Evolutionary conservation across 2,113 vertebrate genomes (phyloP).

Genomic region (Urocolius indicus): DNA sequence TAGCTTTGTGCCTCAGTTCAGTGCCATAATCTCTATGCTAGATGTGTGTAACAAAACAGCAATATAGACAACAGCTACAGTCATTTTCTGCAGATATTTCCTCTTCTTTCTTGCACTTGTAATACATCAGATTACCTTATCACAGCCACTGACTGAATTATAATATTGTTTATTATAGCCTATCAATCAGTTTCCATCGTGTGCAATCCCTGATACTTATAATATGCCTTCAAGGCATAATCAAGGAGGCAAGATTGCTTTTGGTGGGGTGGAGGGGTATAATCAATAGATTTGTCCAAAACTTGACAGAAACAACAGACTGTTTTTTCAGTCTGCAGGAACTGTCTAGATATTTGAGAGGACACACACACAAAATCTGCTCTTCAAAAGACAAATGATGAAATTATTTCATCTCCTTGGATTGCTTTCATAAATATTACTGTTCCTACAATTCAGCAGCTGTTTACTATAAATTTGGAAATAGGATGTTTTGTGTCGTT

Average conservation of each 20-base stretch:
- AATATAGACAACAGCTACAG: not conserved
- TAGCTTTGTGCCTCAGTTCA: not conserved
- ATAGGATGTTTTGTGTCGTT: not conserved
- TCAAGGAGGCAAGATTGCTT: not conserved
- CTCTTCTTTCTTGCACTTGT: not conserved
- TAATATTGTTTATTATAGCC: constrained; percentile 38
- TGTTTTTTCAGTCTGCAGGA: not conserved
- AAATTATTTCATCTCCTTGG: constrained; percentile 36
- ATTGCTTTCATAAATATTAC: constrained; percentile 24
- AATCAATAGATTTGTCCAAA: not conserved
- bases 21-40: not conserved
- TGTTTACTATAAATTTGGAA: not conserved
- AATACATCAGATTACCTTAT: constrained; percentile 25
- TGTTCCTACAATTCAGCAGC: not conserved
- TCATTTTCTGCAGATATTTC: constrained; percentile 2
- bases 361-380: fast-evolving
- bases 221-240: not conserved
- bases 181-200: constrained; percentile 42
- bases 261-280: fast-evolving
- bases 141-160: constrained; percentile 14
- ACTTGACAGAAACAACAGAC: not conserved
- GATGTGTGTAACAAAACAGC: not conserved
- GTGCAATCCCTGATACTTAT: not conserved
- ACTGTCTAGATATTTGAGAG: not conserved
- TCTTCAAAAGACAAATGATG: constrained; percentile 11